A percentile compares a stretch with the other conserved stretches of the same genome.
These are phyloP conservation scores for Ormia ochracea DNA, from an alignment of 2,888 invertebrate species.

Conservation along the genomic window DNA sequence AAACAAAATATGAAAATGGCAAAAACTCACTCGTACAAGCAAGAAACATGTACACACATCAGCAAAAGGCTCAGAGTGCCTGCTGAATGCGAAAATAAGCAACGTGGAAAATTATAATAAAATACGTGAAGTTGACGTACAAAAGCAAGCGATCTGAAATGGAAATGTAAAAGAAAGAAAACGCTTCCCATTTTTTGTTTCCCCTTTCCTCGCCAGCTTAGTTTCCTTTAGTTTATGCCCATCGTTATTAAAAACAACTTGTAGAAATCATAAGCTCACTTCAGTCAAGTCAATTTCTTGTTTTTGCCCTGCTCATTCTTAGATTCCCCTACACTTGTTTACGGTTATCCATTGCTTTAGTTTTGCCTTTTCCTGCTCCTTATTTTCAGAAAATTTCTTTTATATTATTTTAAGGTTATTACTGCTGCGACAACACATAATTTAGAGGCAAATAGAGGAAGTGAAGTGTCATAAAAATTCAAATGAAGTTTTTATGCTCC, in stretches of 20 bases:
- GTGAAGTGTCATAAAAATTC: slow-evolving; percentile 60
- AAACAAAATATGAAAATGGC: slow-evolving; percentile 47
- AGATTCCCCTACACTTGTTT: neutral
- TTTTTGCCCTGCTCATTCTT: neutral
- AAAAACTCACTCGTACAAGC: neutral
- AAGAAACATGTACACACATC: neutral
- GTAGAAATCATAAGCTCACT: slow-evolving; percentile 35
- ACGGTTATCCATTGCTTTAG: neutral
- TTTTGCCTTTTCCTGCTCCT: neutral
- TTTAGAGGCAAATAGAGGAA: slow-evolving; percentile 59
- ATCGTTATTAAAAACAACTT: slow-evolving; percentile 42
- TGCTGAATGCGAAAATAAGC: neutral
- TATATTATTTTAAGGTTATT: slow-evolving; percentile 51
- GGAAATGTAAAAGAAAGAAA: neutral
- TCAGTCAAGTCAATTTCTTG: slow-evolving; percentile 11
- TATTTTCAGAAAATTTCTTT: neutral
- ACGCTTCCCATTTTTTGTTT: neutral
- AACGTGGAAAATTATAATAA: slow-evolving; percentile 15
- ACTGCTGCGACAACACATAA: slow-evolving; percentile 62
- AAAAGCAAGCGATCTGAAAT: neutral
- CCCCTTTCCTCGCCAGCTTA: neutral
- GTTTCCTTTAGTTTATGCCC: slow-evolving; percentile 50
- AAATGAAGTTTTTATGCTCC: slow-evolving; percentile 55
- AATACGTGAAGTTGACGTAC: slow-evolving; percentile 2
- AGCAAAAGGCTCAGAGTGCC: slow-evolving; percentile 3